Percentiles rank a stretch among this genome's conserved stretches.
Conservation (phyloP, 2,797 vertebrate genomes). For the Poeciliopsis paucimaculata region DNA sequence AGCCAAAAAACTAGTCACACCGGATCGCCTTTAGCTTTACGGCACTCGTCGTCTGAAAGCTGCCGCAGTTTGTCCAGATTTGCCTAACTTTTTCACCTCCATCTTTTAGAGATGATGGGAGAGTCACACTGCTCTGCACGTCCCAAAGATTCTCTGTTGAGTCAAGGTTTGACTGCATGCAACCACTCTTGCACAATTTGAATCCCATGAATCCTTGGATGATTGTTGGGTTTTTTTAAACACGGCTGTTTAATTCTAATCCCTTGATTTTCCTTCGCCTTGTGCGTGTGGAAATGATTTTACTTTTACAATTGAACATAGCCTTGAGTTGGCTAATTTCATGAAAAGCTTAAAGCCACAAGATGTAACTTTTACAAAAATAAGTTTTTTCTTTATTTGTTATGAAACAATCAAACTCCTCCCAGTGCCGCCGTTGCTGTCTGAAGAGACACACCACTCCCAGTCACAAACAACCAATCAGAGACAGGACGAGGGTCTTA, state of each 20-base stretch:
- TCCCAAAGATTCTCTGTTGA: not conserved
- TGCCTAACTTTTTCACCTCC: not conserved
- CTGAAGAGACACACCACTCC: no score
- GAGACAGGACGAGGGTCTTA: no score
- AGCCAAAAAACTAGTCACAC: not conserved
- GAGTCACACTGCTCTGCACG: not conserved
- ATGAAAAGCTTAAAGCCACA: not conserved
- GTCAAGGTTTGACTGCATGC: not conserved
- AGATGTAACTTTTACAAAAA: no score
- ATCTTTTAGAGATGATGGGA: not conserved
- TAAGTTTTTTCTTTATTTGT: no score
- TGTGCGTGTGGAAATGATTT: not conserved
- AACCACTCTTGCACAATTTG: not conserved
- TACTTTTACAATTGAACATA: not conserved
- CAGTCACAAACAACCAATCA: no score
- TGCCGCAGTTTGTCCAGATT: not conserved
- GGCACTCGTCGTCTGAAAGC: not conserved
- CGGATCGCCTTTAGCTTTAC: not conserved
- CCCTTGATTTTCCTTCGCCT: not conserved
- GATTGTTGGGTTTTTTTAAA: not conserved
- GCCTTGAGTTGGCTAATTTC: not conserved
- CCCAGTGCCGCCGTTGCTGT: not conserved
- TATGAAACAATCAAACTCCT: no score
- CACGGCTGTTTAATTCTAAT: not conserved
- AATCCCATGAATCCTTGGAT: not conserved